Evolutionary conservation across 1,140 invertebrate species (phyloP).

Genomic region (Brachionus sp.): DNA sequence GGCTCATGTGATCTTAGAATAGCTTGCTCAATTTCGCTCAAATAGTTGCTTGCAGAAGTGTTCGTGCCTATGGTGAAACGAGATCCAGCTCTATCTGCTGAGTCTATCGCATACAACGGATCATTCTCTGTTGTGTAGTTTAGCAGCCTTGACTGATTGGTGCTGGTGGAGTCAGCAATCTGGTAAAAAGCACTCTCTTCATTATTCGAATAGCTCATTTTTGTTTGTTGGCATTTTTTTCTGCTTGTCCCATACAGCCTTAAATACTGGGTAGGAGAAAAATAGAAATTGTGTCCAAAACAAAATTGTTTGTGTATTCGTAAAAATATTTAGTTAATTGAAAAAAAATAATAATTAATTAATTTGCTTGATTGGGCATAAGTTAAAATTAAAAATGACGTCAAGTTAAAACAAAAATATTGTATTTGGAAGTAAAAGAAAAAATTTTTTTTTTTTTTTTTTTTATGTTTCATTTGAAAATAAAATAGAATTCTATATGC

Average conservation of each 20-base stretch:
- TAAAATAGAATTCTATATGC: background rate
- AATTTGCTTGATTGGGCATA: background rate
- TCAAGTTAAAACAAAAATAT: background rate
- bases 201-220: background rate
- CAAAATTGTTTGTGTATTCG: constrained; percentile 3
- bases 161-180: too few species aligned
- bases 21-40: constrained; percentile 31
- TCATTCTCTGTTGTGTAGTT: background rate
- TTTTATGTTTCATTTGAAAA: background rate
- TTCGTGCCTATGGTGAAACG: background rate
- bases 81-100: background rate
- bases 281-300: background rate
- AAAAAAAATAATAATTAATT: background rate
- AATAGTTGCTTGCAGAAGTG: background rate
- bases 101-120: background rate
- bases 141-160: background rate
- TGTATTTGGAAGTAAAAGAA: background rate
- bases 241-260: background rate
- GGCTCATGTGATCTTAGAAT: constrained; percentile 15
- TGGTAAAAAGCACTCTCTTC: background rate
- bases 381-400: background rate
- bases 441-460: background rate
- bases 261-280: background rate
- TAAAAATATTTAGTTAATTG: background rate
- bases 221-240: background rate